phyloP scores from a whole-genome alignment of 2,113 vertebrate genomes.

The Thomomys bottae region DNA sequence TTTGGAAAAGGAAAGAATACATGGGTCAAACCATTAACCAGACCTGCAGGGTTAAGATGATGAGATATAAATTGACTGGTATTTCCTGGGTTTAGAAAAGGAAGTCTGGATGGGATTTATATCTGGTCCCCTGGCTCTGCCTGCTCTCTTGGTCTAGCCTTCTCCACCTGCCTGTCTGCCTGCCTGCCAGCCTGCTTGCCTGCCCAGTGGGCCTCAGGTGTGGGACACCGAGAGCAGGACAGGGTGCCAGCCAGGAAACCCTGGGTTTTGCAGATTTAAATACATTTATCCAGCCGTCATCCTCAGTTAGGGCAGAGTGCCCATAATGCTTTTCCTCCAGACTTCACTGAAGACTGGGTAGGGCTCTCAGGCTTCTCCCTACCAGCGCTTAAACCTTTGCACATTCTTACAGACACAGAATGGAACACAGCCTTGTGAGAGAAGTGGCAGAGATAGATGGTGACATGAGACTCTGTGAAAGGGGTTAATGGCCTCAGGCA shows the following conservation, averaged over 20 bases:
- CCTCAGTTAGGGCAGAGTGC: conserved; percentile 46
- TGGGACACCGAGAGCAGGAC: conserved; percentile 3
- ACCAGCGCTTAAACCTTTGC: background rate
- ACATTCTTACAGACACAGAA: background rate
- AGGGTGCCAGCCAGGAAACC: conserved; percentile 15
- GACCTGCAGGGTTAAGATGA: conserved; percentile 78
- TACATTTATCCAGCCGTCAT: conserved; percentile 61
- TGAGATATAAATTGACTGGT: conserved; percentile 83
- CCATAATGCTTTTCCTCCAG: background rate
- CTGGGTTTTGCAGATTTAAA: conserved; percentile 65
- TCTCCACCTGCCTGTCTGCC: background rate
- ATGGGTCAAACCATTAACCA: conserved; percentile 67
- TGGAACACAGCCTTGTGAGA: background rate
- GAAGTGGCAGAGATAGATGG: background rate
- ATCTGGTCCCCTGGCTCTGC: conserved; percentile 58
- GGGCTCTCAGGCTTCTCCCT: background rate
- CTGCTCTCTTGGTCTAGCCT: background rate
- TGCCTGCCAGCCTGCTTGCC: background rate
- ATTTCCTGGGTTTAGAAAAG: conserved; percentile 81
- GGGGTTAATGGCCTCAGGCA: background rate
- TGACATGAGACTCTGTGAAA: accelerated
- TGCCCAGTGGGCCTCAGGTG: conserved; percentile 7
- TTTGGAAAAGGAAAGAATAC: conserved; percentile 80
- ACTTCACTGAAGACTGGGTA: background rate
- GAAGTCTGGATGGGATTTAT: conserved; percentile 70